Evolutionary conservation across 1,140 invertebrate species (phyloP), one percentile per base, ranked within the genome.

Genomic region (Asobara japonica): DNA sequence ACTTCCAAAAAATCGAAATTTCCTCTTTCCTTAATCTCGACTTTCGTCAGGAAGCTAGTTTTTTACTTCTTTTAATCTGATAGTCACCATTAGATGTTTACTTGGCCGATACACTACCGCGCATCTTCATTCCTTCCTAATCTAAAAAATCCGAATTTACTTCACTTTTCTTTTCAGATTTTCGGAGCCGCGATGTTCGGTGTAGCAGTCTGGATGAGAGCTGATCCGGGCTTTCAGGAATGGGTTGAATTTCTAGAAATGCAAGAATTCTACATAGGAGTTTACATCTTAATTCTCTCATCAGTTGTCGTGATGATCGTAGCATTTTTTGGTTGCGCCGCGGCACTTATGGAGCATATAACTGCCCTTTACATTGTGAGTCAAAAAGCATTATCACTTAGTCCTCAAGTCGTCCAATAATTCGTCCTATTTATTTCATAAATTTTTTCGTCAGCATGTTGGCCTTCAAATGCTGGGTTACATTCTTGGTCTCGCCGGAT

Each of bases 181-280:
- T 84, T 95, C 33, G 94, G 93, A 0, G 89, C 91, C 0, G 88
- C 91, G 0, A 89, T 96, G 73, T 94, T 96, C 74, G 92, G 92
- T 0, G 83, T 96, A 7, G 92, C 92, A 31, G 86, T 96, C 18
- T 96, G 94, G 93, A 88, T 96, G 75, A 89, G 93, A 65, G 88
- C 94, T 18, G 95, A 96, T 75, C 90, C 91, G 2, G 92, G 91
- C 0, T 92, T 96, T 76, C 92, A 93, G 78, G 92, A 95, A 74
- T 96, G 94, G 92, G 90, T 96, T 27, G 87, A 89, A 3, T 92
- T 93, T 69, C 82, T 96, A 20, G 89, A 93, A 51, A 91, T 95
- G 38, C 85, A 91, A 65, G 88, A 92, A 51, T 95, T 94, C 83
- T 96, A 95, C 87, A 93, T 92, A 51, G 95, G 94, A 5, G 88